Evolutionary conservation across 2,888 invertebrate species (phyloP), one percentile per base, ranked within the genome.

Genomic region (Cheilosia variabilis): DNA sequence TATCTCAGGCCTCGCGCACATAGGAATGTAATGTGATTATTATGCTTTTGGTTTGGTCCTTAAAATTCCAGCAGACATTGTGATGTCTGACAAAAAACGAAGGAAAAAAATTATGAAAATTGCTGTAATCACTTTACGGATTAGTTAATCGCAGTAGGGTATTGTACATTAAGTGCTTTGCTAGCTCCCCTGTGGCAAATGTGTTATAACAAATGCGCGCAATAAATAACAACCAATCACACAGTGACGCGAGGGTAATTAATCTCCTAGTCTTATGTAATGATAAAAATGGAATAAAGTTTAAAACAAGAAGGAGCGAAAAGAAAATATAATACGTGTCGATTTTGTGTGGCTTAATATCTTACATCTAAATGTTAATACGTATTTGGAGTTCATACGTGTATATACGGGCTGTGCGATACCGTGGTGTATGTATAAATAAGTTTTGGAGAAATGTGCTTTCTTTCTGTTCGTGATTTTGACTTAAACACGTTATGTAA

Each of bases 401-500:
- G 72, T 72, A 72, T 78, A 72, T 60, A 84, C 41, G 57, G 66
- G 45, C 60, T 58, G 63, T 72, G 60, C 55, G 52, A 65, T 52
- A 71, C 66, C 53, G 66, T 86, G 68, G 80, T 86, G 81, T 86
- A 68, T 81, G 86, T 86, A 86, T 72, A 81, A 77, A 81, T 76
- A 53, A 71, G 60, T 62, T 63, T 72, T 72, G 76, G 75, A 77
- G 86, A 77, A 80, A 81, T 86, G 86, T 86, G 86, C 86, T 86
- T 86, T 86, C 86, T 63, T 86, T 77, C 86, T 72, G 76, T 72
- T 73, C 81, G 81, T 76, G 81, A 72, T 86, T 86, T 80, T 45
- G 66, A 80, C 80, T 86, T 86, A 86, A 86, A 80, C 81, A 81
- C 72, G 86, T 86, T 86, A 86, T 86, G 86, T 86, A 86, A 86